phyloP scores from a whole-genome alignment of 1,140 invertebrate species.

The Hyles euphorbiae region DNA sequence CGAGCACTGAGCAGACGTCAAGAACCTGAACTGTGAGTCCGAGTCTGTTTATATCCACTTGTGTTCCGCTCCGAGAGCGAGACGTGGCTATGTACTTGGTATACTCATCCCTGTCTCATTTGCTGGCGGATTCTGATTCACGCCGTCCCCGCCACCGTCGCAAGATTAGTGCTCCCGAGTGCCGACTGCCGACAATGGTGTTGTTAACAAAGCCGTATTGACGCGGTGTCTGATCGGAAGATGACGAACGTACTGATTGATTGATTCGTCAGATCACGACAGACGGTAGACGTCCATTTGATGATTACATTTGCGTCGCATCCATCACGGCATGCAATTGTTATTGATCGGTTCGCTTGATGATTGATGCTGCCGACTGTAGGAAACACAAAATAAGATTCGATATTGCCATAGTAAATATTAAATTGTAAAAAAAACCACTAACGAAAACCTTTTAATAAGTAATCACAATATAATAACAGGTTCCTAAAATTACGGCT shows the following conservation, averaged over 20 bases:
- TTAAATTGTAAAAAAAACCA: background rate
- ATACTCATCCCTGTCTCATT: conserved; percentile 4
- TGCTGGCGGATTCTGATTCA: conserved; percentile 8
- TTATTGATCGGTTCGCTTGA: too few relatives aligned
- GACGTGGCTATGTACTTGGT: conserved; percentile 9
- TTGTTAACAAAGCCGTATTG: conserved; percentile 5
- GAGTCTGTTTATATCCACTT: conserved; percentile 14
- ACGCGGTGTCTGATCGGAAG: too few relatives aligned
- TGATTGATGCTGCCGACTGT: too few relatives aligned
- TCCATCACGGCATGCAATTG: too few relatives aligned
- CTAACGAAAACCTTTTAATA: background rate
- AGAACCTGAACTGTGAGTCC: conserved; percentile 15
- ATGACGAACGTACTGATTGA: too few relatives aligned
- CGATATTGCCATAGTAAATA: too few relatives aligned
- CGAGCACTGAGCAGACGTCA: conserved; percentile 27
- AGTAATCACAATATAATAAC: background rate
- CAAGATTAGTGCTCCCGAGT: background rate
- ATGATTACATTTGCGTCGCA: too few relatives aligned
- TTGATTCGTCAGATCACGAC: too few relatives aligned
- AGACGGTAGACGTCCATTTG: too few relatives aligned
- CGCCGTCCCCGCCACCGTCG: background rate
- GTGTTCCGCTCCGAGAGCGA: conserved; percentile 18
- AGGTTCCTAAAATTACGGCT: too few relatives aligned
- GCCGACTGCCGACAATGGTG: background rate
- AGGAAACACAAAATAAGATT: too few relatives aligned